phyloP scores from a whole-genome alignment of 2,888 invertebrate genomes.

The Hipparchia semele region DNA sequence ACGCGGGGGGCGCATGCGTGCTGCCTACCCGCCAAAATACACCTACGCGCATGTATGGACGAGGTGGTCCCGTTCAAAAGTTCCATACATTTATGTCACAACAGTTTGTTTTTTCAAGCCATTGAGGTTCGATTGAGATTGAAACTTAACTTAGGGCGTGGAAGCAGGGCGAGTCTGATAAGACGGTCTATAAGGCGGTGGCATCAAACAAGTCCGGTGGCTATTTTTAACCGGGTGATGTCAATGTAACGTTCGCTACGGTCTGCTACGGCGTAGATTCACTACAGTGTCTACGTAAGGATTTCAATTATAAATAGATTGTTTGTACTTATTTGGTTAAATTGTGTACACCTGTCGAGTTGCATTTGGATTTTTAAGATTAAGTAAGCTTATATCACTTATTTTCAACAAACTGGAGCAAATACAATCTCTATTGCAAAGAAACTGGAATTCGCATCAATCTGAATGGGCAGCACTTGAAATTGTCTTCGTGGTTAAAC shows the following conservation, averaged over 20 bases:
- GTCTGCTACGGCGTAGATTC: slow-evolving; percentile 55
- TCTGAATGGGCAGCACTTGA: too few species aligned
- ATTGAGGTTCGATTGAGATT: slow-evolving; percentile 26
- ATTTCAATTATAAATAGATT: slow-evolving; percentile 29
- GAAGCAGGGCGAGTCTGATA: slow-evolving; percentile 11
- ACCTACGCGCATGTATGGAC: slow-evolving; percentile 79
- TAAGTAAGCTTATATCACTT: too few species aligned
- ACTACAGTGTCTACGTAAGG: slow-evolving; percentile 36
- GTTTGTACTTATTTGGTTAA: slow-evolving; percentile 8
- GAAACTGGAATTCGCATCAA: not conserved
- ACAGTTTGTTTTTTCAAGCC: slow-evolving; percentile 41
- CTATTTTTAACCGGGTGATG: slow-evolving; percentile 43
- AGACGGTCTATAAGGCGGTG: not conserved
- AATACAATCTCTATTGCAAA: not conserved
- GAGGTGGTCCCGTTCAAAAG: slow-evolving; percentile 65
- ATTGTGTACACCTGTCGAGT: not conserved
- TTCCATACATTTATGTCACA: slow-evolving; percentile 57
- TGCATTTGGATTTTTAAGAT: not conserved
- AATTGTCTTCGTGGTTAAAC: too few species aligned
- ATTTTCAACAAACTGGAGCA: too few species aligned
- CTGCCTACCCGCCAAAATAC: slow-evolving; percentile 77
- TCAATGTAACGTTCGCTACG: slow-evolving; percentile 47
- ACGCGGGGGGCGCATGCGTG: slow-evolving; percentile 69
- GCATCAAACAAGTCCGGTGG: slow-evolving; percentile 26
- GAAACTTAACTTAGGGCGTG: slow-evolving; percentile 1